Evolutionary conservation across 2,797 vertebrate genomes (phyloP), one percentile per base, ranked within the genome.

Genomic region (Brachyalestes nurse): DNA sequence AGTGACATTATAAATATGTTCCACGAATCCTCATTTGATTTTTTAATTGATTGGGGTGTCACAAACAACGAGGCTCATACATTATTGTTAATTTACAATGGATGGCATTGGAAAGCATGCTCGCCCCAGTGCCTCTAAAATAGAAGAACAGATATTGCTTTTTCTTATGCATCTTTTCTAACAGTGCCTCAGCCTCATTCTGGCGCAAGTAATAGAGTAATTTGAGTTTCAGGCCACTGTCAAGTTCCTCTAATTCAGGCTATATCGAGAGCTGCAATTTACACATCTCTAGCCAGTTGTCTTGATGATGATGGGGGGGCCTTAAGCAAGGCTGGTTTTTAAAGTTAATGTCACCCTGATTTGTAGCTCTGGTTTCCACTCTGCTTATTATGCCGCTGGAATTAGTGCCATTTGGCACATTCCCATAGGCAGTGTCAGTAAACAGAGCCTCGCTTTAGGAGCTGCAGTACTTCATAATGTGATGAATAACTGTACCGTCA

Each of bases 291-390:
- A 79, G 81, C 76, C 79, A 77, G 83, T 87, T 78, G 81, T 78
- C 83, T 79, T 84, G 70, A 78, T 79, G 21, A 74, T 79, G 78
- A 65, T 79, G 74, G 76, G 74, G 21, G 66, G 61, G 69, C 81
- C 83, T 82, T 80, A 79, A 85, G 81, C 84, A 78, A 72, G 81
- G 82, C 62, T 83, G 86, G 62, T 77, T 82, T 89, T 91, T 89
- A 90, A 88, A 92, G 89, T 86, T 85, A 86, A 91, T 92, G 91
- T 90, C 90, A 90, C 72, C 66, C 87, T 82, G 92, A 93, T 92
- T 93, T 92, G 86, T 84, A 78, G 82, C 72, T 82, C 49, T 75
- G 34, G 62, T 83, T 85, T 80, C 74, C 55, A 19, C 58, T 82
- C 64, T 17, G 53, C 71, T 78, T 74, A 85, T 83, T 85, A 87